Evolutionary conservation across 2,888 invertebrate genomes (phyloP).

Genomic region (Prostheceraeus crozeri): DNA sequence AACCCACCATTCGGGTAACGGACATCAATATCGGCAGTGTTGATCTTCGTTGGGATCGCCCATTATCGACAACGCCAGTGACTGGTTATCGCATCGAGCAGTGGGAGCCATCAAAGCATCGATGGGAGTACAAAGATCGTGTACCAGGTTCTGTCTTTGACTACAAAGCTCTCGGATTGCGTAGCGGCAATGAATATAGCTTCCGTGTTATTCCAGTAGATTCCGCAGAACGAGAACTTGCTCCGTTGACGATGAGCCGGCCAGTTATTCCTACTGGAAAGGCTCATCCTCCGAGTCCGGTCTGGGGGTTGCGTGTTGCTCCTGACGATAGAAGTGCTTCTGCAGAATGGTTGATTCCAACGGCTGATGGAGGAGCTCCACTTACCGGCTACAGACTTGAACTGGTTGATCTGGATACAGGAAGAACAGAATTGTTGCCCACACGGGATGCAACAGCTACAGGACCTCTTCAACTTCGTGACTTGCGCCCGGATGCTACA

Average conservation of each 20-base stretch:
- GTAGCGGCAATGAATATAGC: no score
- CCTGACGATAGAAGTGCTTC: constrained; percentile 24
- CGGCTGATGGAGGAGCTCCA: constrained; percentile 37
- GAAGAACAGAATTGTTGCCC: not conserved
- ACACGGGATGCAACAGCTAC: not conserved
- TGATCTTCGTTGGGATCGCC: not conserved
- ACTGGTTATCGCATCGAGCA: no score
- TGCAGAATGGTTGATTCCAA: constrained; percentile 31
- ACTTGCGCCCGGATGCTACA: constrained; percentile 49
- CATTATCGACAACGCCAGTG: not conserved
- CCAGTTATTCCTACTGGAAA: not conserved
- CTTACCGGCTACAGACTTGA: constrained; percentile 32
- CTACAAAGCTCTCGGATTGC: no score
- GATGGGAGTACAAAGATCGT: no score
- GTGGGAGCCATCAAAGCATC: no score
- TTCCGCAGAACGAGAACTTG: no score
- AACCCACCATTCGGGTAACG: constrained; percentile 6
- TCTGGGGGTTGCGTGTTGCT: constrained; percentile 18
- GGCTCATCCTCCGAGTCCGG: constrained; percentile 5
- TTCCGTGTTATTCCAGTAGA: no score
- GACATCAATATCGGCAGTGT: not conserved
- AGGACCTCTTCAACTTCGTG: not conserved
- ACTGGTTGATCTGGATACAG: constrained; percentile 31
- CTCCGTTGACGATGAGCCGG: not conserved
- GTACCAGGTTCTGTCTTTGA: no score